Evolutionary conservation across 2,888 invertebrate species (phyloP), one percentile per base, ranked within the genome.

Genomic region (Eristalis intricaria): DNA sequence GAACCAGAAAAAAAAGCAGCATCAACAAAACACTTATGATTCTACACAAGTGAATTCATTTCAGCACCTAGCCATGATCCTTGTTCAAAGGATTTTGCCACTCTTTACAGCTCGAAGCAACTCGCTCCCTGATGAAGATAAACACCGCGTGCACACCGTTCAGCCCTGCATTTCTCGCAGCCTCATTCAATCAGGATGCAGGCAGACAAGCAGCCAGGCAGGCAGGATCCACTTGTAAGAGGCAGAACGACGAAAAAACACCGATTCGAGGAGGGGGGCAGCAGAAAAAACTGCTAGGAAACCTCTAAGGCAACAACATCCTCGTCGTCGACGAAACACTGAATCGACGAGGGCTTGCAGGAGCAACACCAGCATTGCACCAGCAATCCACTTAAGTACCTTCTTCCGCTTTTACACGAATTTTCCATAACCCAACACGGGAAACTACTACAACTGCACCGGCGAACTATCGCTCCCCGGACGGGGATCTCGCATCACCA

Each of bases 381-480:
- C 32, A 78, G 83, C 87, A 84, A 80, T 87, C 73, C 84, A 83
- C 84, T 87, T 84, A 87, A 87, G 87, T 79, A 87, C 68, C 76
- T 79, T 79, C 87, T 84, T 84, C 79, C 87, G 87, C 80, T 84
- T 60, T 87, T 84, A 87, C 87, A 87, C 79, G 80, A 87, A 87
- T 84, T 84, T 87, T 76, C 87, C 84, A 87, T 87, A 87, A 87
- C 84, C 68, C 70, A 40, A 77, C 70, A 77, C 15, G 38, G 23
- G 68, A 15, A 77, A 66, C 60, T 65, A 56, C 29, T 64, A 19
- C 38, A 22, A 10, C 26, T 13, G 50, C 19, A 19, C 0, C 19
- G 50, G 19, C 50, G n/a, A 50, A 50, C 50, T 50, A 50, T 50
- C 19, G 50, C 50, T 38, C 38, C 38, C 38, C 50, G 50, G 8